Conservation (phyloP, 2,888 invertebrate genomes). For the Ormyrus thymus region DNA sequence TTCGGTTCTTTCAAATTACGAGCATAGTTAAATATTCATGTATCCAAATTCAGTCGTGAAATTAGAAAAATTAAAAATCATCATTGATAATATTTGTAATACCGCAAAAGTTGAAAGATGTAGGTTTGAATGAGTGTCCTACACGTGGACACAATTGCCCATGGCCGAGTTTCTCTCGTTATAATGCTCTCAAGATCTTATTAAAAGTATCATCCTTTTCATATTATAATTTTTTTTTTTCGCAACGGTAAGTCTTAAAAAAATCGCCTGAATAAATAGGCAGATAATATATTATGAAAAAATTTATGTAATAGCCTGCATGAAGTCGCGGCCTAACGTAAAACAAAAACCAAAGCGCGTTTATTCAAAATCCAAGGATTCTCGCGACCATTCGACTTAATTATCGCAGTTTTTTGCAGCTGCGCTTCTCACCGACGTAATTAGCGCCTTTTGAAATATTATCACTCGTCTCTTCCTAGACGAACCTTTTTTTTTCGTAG, state of each 20-base stretch:
- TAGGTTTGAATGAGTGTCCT: too few species aligned
- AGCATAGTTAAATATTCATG: too few species aligned
- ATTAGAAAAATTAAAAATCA: too few species aligned
- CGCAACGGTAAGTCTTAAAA: slow-evolving; percentile 1
- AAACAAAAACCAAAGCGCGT: neutral
- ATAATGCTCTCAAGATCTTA: neutral
- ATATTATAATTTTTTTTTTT: slow-evolving; percentile 10
- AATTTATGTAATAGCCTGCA: neutral
- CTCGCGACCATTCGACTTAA: slow-evolving; percentile 7
- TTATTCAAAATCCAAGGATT: slow-evolving; percentile 14
- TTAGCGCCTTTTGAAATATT: slow-evolving; percentile 33
- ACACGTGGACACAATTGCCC: too few species aligned
- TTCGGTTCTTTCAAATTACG: too few species aligned
- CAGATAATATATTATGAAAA: slow-evolving; percentile 3
- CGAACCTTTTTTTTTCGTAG: neutral
- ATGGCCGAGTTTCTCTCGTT: too few species aligned
- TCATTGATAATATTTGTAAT: too few species aligned
- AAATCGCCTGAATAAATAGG: neutral
- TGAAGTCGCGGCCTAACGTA: neutral
- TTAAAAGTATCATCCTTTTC: neutral
- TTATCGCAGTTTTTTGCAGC: slow-evolving; percentile 2
- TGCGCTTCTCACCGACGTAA: neutral
- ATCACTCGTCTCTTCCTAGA: neutral
- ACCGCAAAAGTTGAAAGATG: too few species aligned
- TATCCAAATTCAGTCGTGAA: too few species aligned